Conservation (phyloP, 2,113 vertebrate genomes). For the Cariama cristata region DNA sequence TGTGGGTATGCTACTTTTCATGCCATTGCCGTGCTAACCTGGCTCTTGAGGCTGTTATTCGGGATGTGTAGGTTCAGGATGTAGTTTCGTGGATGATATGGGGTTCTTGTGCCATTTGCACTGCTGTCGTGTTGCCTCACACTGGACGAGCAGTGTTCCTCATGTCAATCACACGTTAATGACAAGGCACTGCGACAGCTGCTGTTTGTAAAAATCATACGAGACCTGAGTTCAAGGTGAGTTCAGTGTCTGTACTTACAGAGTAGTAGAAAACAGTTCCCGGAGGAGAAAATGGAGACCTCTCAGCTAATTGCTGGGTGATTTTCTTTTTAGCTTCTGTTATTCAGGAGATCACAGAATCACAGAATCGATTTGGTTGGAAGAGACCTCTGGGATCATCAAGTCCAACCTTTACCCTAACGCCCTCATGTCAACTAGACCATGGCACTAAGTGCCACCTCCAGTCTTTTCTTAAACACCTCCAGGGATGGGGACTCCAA, state of each 20-base stretch:
- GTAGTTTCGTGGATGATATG: neutral
- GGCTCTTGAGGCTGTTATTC: neutral
- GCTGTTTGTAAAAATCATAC: neutral
- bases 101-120: accelerated
- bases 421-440: no score
- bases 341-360: neutral
- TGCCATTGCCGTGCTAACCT: neutral
- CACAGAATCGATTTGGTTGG: no score
- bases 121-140: accelerated
- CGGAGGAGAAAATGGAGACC: neutral
- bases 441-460: no score
- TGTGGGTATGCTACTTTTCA: neutral
- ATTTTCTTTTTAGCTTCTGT: neutral
- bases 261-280: neutral
- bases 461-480: no score
- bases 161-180: neutral
- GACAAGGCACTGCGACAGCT: accelerated
- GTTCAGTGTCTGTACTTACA: neutral
- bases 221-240: neutral
- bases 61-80: neutral
- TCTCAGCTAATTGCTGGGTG: neutral
- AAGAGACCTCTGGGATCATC: no score
- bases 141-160: neutral
- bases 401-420: no score
- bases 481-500: no score